Base-by-base conservation (phyloP, 2,888 invertebrate genomes). In the Noctua comes region DNA sequence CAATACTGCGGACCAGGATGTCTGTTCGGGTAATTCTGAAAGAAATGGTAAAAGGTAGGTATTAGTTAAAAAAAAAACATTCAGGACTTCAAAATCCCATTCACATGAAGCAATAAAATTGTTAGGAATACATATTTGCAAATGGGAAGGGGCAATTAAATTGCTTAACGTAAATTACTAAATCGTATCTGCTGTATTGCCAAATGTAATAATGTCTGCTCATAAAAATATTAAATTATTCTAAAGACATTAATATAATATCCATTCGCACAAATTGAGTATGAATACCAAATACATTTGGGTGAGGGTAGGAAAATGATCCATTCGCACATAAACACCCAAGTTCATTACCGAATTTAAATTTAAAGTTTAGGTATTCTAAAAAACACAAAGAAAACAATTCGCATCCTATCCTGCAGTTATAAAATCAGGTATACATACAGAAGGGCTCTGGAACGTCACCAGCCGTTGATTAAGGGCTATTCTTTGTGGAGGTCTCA, bases 371-470 rank as follows among this genome's bases (percentile, higher is more conserved):
- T 43, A 43, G 18, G 43, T n/a, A n/a, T 66, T 66, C 2, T 59
- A 57, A 57, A 27, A 3, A 51, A 51, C 51, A 6, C 10, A 54
- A 31, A 31, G 13, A 46, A 51, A 46, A 54, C 6, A 59, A 24
- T 31, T n/a, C n/a, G 16, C 21, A 18, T 31, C n/a, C 36, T 85
- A 80, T 68, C 68, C 54, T 57, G 27, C 72, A 69, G 57, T 51
- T 68, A 76, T 54, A 82, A 77, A 84, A 81, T 73, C 46, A 78
- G 66, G 71, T 76, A 89, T 91, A 93, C 93, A 91, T 93, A 93
- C 93, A 88, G 87, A 46, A 79, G 86, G 86, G 62, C 79, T 78
- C 21, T 79, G 82, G 73, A 84, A 88, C 7, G 79, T 86, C 69
- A 88, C 88, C 40, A 88, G 86, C 36, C 90, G 88, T 18, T 86